Percentiles rank a stretch among this genome's conserved stretches.
These are phyloP conservation scores for Ageneiosus marmoratus DNA, from an alignment of 2,113 vertebrate species.

Conservation along the genomic window DNA sequence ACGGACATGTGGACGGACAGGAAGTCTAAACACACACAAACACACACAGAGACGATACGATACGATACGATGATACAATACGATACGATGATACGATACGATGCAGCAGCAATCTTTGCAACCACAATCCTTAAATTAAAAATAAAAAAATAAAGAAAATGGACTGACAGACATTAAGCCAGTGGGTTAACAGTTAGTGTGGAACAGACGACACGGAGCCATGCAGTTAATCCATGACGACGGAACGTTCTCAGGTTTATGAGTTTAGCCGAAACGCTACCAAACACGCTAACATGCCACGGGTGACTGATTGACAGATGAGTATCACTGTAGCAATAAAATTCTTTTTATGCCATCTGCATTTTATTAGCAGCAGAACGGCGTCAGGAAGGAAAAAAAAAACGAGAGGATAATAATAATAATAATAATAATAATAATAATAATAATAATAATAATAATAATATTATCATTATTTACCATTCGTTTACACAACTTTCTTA, in stretches of 20 bases:
- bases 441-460: no score
- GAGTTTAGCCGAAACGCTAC: conserved; percentile 63
- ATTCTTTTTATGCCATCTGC: conserved; percentile 88
- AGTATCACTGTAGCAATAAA: conserved; percentile 80
- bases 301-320: conserved; percentile 67
- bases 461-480: no score
- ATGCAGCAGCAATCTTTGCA: conserved; percentile 65
- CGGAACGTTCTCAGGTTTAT: conserved; percentile 40
- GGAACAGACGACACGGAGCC: conserved; percentile 70
- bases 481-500: conserved; percentile 87
- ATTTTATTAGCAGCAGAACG: conserved; percentile 54
- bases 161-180: conserved; percentile 64
- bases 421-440: no score
- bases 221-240: conserved; percentile 77
- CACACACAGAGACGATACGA: conserved; percentile 50
- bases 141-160: conserved; percentile 69
- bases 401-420: no score
- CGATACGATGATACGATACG: conserved; percentile 24
- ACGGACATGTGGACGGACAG: conserved; percentile 63
- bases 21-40: conserved; percentile 54
- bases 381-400: conserved; percentile 9
- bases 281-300: conserved; percentile 72
- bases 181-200: conserved; percentile 67
- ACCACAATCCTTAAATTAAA: conserved; percentile 52
- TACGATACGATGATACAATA: no score